These are phyloP conservation scores for Sterrhoptilus dennistouni DNA, from an alignment of 2,113 vertebrate species.

Conservation along the genomic window DNA sequence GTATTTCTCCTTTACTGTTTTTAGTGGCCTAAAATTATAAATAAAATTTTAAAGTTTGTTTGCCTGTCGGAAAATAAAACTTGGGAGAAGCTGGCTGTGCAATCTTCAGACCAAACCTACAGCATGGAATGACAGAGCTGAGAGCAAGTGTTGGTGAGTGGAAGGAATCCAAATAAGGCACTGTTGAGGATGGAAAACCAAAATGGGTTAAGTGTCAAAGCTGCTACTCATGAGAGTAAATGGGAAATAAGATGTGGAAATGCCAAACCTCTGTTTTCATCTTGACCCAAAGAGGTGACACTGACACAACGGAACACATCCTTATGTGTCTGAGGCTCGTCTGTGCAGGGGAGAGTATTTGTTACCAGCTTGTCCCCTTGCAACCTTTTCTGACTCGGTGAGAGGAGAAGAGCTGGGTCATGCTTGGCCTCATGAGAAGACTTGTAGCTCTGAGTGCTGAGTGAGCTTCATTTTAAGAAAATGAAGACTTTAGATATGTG, in stretches of 20 bases:
- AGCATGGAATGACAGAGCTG: not conserved
- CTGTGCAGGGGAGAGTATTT: not conserved
- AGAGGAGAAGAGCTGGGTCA: not conserved
- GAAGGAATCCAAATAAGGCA: not conserved
- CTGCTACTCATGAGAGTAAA: not conserved
- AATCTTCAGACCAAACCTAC: not conserved
- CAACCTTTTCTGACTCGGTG: not conserved
- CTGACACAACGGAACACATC: not conserved
- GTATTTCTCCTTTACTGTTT: not conserved
- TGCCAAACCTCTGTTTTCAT: not conserved
- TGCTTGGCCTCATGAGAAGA: not conserved
- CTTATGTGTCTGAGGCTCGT: accelerated
- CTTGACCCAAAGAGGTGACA: not conserved
- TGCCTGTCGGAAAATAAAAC: not conserved
- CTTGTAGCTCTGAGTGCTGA: not conserved
- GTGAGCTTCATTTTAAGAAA: not conserved
- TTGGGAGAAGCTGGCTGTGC: not conserved
- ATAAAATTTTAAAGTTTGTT: not conserved
- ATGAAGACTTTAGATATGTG: not conserved
- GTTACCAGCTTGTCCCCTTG: not conserved
- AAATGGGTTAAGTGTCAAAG: not conserved
- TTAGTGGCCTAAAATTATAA: not conserved
- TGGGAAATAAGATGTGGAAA: not conserved
- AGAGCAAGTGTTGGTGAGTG: not conserved
- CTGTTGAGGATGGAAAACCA: not conserved